Evolutionary conservation across 2,888 invertebrate genomes (phyloP).

Genomic region (Adelognathus sp.): DNA sequence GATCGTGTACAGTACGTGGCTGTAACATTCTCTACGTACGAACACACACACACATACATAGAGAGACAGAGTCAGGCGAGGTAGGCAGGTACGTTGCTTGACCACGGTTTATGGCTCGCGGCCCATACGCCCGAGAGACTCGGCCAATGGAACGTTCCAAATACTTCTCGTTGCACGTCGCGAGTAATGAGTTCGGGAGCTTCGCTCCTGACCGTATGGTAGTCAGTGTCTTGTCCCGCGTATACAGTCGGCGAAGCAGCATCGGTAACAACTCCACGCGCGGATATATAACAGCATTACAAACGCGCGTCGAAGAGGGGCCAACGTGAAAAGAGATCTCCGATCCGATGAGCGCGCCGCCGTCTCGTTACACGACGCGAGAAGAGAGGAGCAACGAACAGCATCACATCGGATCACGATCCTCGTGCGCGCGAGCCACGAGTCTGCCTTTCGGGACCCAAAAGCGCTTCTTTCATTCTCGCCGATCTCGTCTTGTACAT

Average conservation of each 20-base stretch:
- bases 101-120: slow-evolving; percentile 74
- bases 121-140: slow-evolving; percentile 75
- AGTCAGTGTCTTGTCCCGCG: background rate
- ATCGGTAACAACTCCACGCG: too few relatives aligned
- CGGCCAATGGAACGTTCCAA: slow-evolving; percentile 80
- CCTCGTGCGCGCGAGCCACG: background rate
- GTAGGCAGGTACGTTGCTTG: slow-evolving; percentile 59
- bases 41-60: too few relatives aligned
- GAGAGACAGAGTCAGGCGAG: background rate
- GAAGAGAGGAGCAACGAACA: background rate
- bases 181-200: slow-evolving; percentile 66
- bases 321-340: slow-evolving; percentile 21
- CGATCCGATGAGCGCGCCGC: slow-evolving; percentile 51
- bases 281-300: too few relatives aligned
- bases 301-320: background rate
- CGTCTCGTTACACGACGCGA: slow-evolving; percentile 23
- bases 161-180: slow-evolving; percentile 77
- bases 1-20: slow-evolving; percentile 18
- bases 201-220: slow-evolving; percentile 19
- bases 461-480: slow-evolving; percentile 3
- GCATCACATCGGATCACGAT: slow-evolving; percentile 1
- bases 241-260: slow-evolving; percentile 3
- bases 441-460: background rate
- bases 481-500: background rate
- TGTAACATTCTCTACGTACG: background rate